Base-by-base conservation (phyloP, 2,797 vertebrate species). In the Chiloscyllium punctatum region DNA sequence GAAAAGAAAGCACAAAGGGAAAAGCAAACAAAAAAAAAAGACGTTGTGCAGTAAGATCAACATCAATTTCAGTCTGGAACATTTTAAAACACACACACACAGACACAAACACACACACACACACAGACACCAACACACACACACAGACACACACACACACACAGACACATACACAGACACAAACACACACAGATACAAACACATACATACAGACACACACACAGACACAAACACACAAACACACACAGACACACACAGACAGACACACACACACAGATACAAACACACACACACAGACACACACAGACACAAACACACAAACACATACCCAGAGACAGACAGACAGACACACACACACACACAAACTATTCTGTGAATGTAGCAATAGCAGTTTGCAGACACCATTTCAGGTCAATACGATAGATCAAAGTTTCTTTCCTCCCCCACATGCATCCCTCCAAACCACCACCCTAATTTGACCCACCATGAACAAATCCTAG, bases 401-500 rank as follows among this genome's bases (percentile, higher is more conserved):
- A 92, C 42, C 62, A 92, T 42, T 92, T 42, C 42, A 69, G n/a
- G 66, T 68, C 66, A 92, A 37, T 68, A 92, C 3, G 62, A 92
- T 42, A 92, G 62, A 92, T 92, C 90, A 92, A 92, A 92, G 90
- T 15, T 7, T n/a, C 5, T 27, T 91, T 68, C 86, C 53, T 33
- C 53, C 27, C 84, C 37, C 18, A 18, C 8, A 82, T 0, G 16
- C 84, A 48, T 18, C 72, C 18, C 5, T 6, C 33, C 90, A 57
- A n/a, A 3, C 62, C n/a, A 68, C 21, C 90, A 69, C 66, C 62
- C 66, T 92, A 69, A 92, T 42, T 92, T 42, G 62, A 92, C 90
- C 62, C 37, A 66, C n/a, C 62, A 25, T 69, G 90, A 92, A 69
- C 66, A 72, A 77, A 77, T 77, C 71, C 69, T 95, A 95, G 69